Evolutionary conservation across 1,140 invertebrate genomes (phyloP), one percentile per base, ranked within the genome.

Genomic region (Lasioglossum baleicum): DNA sequence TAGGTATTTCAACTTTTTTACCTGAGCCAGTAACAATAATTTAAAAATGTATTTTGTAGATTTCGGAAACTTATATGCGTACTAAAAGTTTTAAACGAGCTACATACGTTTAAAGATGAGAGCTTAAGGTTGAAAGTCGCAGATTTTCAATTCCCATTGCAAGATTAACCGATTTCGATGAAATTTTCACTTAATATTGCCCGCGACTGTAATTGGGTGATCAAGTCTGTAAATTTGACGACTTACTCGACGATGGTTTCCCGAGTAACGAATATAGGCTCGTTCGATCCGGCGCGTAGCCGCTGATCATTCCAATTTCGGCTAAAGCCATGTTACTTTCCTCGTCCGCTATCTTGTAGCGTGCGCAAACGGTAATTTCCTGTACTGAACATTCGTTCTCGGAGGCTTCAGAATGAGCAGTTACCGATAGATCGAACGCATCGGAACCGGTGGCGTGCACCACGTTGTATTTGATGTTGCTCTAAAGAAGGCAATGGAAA

Each of bases 291-390:
- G 95, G 94, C 13, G 93, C 91, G 90, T 94, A 96, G 0, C 95
- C 95, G n/a, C 95, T 95, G 15, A 96, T 94, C 92, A 96, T 94
- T 26, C 93, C 91, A 0, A 96, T 90, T 82, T 96, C 95, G 22
- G 96, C 81, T 3, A 96, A 89, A 75, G 95, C 95, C 95, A 96
- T 96, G 87, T 95, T 95, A 4, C 93, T 93, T 75, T 91, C 91
- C 72, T 92, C 90, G 71, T 93, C 92, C 7, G 90, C 87, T 68
- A 92, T 84, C 79, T 93, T 94, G 67, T 94, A 94, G 42, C 91
- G 82, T 0, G 89, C 84, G 68, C 93, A 93, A 20, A 93, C 76
- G 11, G 89, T 91, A 20, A 94, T 70, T 13, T 90, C 84, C 40
- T 93, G 92, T 71, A 89, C 86, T 2, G 92, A 87, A 58, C 93